These are phyloP conservation scores for Araneus ventricosus DNA, from an alignment of 1,140 invertebrate species.

Conservation along the genomic window DNA sequence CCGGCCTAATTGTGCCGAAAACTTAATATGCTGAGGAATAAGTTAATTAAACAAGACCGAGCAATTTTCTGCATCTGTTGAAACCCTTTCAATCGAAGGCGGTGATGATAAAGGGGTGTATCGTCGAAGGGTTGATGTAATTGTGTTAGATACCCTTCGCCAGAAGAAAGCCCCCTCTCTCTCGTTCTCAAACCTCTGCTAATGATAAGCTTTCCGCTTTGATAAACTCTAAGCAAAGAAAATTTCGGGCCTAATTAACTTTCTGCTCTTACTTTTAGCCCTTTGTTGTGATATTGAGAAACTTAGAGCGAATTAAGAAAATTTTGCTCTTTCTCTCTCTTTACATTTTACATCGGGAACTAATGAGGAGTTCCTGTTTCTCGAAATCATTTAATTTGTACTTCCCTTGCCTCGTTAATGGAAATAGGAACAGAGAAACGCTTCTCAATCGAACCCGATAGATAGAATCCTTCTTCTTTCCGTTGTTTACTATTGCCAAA, in stretches of 20 bases:
- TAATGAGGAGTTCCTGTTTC: slow-evolving; percentile 18
- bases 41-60: neutral
- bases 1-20: neutral
- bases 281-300: slow-evolving; percentile 31
- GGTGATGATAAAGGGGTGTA: neutral
- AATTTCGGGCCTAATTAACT: slow-evolving; percentile 19
- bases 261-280: neutral
- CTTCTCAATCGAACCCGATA: neutral
- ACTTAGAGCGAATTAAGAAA: slow-evolving; percentile 24
- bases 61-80: slow-evolving; percentile 24
- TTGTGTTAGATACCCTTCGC: neutral
- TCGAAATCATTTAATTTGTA: slow-evolving; percentile 30
- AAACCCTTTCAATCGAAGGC: slow-evolving; percentile 1
- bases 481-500: neutral
- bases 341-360: neutral
- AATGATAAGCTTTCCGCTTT: slow-evolving; percentile 37
- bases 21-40: slow-evolving; percentile 26
- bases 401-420: neutral
- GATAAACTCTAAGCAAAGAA: slow-evolving; percentile 19
- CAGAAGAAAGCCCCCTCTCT: neutral
- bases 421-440: neutral
- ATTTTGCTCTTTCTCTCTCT: neutral
- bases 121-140: slow-evolving; percentile 7
- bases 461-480: neutral
- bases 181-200: neutral